phyloP scores from a whole-genome alignment of 2,113 vertebrate genomes.

The Chionomys nivalis region DNA sequence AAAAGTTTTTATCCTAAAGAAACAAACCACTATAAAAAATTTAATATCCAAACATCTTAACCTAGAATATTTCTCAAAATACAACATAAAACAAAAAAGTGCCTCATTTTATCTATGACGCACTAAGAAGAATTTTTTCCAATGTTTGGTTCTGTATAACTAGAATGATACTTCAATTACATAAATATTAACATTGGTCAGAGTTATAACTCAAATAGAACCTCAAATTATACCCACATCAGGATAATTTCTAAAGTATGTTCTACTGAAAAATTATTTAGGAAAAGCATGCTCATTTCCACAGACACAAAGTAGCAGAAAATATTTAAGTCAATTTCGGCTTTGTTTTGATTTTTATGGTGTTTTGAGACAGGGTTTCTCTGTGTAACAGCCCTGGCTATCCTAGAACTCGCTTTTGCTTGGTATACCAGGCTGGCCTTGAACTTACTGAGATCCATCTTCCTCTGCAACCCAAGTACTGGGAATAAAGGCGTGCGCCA shows the following conservation, averaged over 20 bases:
- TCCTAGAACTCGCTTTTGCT: too few species aligned
- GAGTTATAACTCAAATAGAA: constrained; percentile 19
- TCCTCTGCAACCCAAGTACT: too few species aligned
- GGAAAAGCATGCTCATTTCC: background rate
- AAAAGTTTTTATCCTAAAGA: background rate
- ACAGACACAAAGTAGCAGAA: constrained; percentile 33
- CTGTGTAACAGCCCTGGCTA: too few species aligned
- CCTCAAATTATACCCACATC: background rate
- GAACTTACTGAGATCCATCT: too few species aligned
- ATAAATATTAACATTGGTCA: constrained; percentile 37
- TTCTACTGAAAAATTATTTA: background rate
- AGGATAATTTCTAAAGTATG: background rate
- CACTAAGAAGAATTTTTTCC: background rate
- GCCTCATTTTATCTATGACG: constrained; percentile 24
- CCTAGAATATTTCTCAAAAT: background rate
- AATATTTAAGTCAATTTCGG: constrained; percentile 9
- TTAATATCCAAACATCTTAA: background rate
- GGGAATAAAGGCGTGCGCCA: too few species aligned
- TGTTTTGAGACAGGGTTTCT: too few species aligned
- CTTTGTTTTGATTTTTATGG: background rate
- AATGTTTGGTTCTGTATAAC: background rate
- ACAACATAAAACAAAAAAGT: background rate
- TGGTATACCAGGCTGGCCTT: too few species aligned
- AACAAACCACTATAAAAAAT: background rate
- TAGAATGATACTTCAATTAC: background rate